Evolutionary conservation across 2,113 vertebrate species (phyloP), one percentile per base, ranked within the genome.

Genomic region (Mirza zaza): DNA sequence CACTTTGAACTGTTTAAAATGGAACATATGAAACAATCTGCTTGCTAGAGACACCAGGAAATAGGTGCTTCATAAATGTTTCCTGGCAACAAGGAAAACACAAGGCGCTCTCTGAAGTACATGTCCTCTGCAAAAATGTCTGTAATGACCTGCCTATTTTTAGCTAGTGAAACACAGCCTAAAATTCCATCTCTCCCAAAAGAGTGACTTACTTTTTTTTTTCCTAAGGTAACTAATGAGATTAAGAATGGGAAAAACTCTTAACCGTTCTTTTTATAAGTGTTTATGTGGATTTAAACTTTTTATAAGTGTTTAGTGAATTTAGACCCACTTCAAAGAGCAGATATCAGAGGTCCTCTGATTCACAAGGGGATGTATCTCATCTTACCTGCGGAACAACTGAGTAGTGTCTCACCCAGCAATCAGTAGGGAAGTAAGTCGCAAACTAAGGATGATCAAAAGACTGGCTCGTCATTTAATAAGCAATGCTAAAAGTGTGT

Each of bases 21-120:
- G 11, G 32, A 32, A 45, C 32, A 4, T 10, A 9, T 1, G 8
- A 32, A 25, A 29, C 14, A 42, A 52, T 11, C 36, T 20, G 14
- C 11, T 13, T 17, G 4, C 36, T 11, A 36, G 2, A 63, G 48
- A 81, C 23, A 4, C 13, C 4, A 27, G n/a, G 36, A 14, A 25
- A 1, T 0, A 6, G 27, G 34, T 2, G n/a, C 36, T 68, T 68
- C 77, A 4, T 6, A 11, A 15, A 15, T 17, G 36, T 57, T 70
- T 83, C 48, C 82, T 73, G 52, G 15, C 36, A n/a, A 27, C 25
- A 29, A 50, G 70, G 39, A 75, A 45, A 23, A 17, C 48, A 11
- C 23, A 15, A n/a, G 36, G 6, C n/a, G 32, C 36, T 57, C 14
- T 42, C 23, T 3, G 29, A 50, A 25, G 23, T 8, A 12, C 6